A percentile compares a stretch with the other conserved stretches of the same genome.
These are phyloP conservation scores for Hemiprocne comata DNA, from an alignment of 2,113 vertebrate species.

Conservation along the genomic window DNA sequence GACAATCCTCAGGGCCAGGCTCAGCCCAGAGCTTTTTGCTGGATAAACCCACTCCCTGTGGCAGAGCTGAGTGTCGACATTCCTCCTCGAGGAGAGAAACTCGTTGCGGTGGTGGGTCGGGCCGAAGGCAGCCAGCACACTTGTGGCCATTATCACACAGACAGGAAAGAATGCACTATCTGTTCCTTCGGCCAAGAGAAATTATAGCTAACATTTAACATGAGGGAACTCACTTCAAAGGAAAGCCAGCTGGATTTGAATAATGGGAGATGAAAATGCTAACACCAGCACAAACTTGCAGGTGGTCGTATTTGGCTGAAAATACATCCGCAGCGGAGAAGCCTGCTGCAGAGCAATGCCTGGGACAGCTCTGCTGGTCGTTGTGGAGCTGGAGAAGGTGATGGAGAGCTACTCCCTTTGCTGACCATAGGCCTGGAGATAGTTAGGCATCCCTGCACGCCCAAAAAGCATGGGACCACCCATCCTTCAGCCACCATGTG, in stretches of 20 bases:
- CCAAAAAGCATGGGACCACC: too few relatives aligned
- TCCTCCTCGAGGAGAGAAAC: neutral
- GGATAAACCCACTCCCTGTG: neutral
- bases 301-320: slow-evolving; percentile 67
- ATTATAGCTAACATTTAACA: slow-evolving; percentile 75
- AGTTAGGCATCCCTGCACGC: neutral
- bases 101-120: slow-evolving; percentile 20
- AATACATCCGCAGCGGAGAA: neutral
- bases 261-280: slow-evolving; percentile 69
- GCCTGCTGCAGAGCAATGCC: neutral
- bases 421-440: fast-evolving
- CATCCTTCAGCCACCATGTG: neutral
- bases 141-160: slow-evolving; percentile 65
- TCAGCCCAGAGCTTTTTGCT: neutral
- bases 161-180: slow-evolving; percentile 67
- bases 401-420: neutral
- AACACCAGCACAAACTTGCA: slow-evolving; percentile 71
- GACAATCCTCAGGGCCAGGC: neutral
- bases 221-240: slow-evolving; percentile 75
- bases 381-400: neutral
- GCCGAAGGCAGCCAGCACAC: slow-evolving; percentile 17
- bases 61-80: neutral
- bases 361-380: neutral
- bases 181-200: slow-evolving; percentile 65
- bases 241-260: slow-evolving; percentile 71